These are phyloP conservation scores for Pachycephala philippinensis DNA, from an alignment of 2,113 vertebrate genomes.

Conservation along the genomic window DNA sequence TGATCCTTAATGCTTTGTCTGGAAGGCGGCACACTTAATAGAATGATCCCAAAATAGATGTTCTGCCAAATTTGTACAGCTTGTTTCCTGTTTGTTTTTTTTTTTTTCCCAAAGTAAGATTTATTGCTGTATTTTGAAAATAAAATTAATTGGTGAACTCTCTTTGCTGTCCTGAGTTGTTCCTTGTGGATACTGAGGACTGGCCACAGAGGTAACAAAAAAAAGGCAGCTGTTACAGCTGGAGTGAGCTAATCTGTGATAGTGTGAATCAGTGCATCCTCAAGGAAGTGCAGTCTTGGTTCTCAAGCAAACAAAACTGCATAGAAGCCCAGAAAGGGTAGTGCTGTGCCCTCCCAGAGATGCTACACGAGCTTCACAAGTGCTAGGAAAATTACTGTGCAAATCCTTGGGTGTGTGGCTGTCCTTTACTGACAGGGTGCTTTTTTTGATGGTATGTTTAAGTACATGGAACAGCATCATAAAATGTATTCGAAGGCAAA, in stretches of 20 bases:
- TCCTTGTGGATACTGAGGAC: background rate
- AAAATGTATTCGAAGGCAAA: background rate
- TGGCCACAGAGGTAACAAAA: background rate
- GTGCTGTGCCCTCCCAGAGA: background rate
- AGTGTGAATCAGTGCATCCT: background rate
- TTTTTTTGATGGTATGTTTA: background rate
- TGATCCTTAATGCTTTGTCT: background rate
- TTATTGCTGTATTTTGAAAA: slow-evolving; percentile 17
- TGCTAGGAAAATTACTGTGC: background rate
- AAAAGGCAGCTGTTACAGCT: background rate
- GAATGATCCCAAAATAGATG: slow-evolving; percentile 19
- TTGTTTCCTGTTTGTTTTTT: background rate
- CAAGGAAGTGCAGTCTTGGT: background rate
- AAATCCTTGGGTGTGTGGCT: background rate
- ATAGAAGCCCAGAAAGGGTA: background rate
- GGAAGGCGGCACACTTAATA: background rate
- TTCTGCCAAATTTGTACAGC: slow-evolving; percentile 16
- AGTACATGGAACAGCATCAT: background rate
- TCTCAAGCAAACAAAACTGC: background rate
- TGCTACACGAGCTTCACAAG: background rate
- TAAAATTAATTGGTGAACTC: background rate
- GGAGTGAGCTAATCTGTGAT: background rate
- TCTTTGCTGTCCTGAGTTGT: background rate
- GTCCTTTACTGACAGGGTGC: background rate
- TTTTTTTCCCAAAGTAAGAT: background rate